Evolutionary conservation across 2,113 vertebrate species (phyloP).

Genomic region (Melozone crissalis): DNA sequence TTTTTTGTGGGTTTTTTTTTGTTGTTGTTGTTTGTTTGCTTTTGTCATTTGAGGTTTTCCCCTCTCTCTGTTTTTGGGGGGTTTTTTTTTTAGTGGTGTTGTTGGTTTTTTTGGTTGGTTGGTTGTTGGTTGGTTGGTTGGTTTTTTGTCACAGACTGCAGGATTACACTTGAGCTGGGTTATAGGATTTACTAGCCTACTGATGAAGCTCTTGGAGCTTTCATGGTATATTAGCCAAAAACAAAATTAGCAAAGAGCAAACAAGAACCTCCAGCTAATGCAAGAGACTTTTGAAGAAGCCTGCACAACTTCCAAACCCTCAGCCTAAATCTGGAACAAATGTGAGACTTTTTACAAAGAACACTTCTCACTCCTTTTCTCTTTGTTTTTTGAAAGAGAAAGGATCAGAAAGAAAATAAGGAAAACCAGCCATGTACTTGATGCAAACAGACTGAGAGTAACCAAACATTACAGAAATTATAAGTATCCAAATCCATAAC

Average conservation of each 20-base stretch:
- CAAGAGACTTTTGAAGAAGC: not conserved
- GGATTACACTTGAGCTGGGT: not conserved
- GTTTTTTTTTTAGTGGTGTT: no score
- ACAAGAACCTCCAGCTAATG: not conserved
- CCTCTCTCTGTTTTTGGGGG: no score
- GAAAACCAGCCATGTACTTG: not conserved
- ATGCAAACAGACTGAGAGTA: not conserved
- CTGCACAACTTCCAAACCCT: not conserved
- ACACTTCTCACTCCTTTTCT: not conserved
- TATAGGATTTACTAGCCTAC: not conserved
- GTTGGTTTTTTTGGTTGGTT: no score
- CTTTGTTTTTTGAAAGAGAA: not conserved
- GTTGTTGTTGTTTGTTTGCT: no score
- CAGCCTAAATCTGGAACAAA: not conserved
- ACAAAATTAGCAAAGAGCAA: not conserved
- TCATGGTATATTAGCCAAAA: not conserved
- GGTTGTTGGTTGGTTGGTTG: not conserved
- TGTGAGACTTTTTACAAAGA: not conserved
- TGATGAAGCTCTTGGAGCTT: not conserved
- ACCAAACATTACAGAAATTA: not conserved
- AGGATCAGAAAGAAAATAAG: not conserved
- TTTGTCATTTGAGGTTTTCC: no score
- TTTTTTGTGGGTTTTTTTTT: no score
- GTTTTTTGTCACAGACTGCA: not conserved
- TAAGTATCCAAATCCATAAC: not conserved